phyloP scores from a whole-genome alignment of 2,797 vertebrate species.

The Gymnoscopelus braueri region DNA sequence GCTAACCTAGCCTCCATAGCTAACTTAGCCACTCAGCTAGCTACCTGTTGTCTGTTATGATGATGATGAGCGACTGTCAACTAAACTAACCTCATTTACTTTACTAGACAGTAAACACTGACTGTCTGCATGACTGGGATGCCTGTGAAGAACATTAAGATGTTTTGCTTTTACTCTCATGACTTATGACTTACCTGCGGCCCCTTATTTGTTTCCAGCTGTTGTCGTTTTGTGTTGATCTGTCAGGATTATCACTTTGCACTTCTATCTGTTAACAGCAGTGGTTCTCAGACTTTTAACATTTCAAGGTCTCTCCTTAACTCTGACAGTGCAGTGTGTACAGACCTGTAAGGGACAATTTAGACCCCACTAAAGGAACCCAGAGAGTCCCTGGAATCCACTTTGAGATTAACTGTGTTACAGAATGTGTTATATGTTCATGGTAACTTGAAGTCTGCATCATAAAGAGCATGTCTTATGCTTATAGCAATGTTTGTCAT shows the following conservation, averaged over 20 bases:
- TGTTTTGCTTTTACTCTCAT: neutral
- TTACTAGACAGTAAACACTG: neutral
- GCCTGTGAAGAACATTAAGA: neutral
- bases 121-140: neutral
- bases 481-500: neutral
- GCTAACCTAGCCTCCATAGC: slow-evolving; percentile 42
- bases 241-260: slow-evolving; percentile 4
- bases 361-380: no score
- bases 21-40: slow-evolving; percentile 40
- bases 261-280: slow-evolving; percentile 11
- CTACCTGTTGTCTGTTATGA: slow-evolving; percentile 69
- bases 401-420: neutral
- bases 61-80: slow-evolving; percentile 11
- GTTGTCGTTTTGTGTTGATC: slow-evolving; percentile 5
- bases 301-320: no score
- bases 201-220: neutral
- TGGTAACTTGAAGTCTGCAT: neutral
- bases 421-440: slow-evolving; percentile 15
- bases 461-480: neutral
- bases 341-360: no score
- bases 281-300: no score
- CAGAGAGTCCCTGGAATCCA: no score
- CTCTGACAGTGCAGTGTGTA: no score
- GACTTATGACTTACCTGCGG: neutral
- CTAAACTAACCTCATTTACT: neutral